Conservation (phyloP, 2,888 invertebrate species). For the Cyclophora albipunctata region DNA sequence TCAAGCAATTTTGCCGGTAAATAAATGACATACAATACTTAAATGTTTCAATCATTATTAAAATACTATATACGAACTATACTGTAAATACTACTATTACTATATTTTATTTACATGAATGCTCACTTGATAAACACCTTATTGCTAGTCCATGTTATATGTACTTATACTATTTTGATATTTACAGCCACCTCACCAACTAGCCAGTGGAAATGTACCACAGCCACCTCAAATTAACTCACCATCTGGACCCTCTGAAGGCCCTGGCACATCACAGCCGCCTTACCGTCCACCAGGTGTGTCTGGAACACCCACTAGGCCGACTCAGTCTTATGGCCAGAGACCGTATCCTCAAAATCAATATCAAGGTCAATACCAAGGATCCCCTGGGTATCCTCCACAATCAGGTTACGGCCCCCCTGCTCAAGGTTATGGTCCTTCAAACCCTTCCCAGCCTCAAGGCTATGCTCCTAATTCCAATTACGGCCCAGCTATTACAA, state of each 20-base stretch:
- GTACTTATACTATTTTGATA: neutral
- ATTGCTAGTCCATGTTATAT: too few relatives aligned
- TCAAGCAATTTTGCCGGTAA: constrained; percentile 90
- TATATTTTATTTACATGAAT: too few relatives aligned
- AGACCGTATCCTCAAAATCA: constrained; percentile 81
- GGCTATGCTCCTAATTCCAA: constrained; percentile 79
- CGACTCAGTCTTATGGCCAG: constrained; percentile 81
- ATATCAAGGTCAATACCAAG: constrained; percentile 77
- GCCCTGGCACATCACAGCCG: constrained; percentile 59
- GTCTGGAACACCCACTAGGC: constrained; percentile 73
- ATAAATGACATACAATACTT: constrained; percentile 24
- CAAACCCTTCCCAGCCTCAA: constrained; percentile 78
- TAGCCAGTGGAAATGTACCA: constrained; percentile 68
- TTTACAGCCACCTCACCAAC: constrained; percentile 74
- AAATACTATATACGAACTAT: neutral
- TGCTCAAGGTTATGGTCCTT: constrained; percentile 78
- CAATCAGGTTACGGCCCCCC: constrained; percentile 82
- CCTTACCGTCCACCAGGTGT: constrained; percentile 71
- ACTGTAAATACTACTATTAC: too few relatives aligned
- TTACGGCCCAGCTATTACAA: constrained; percentile 78
- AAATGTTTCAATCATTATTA: neutral
- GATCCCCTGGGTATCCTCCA: constrained; percentile 78
- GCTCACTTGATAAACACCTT: too few relatives aligned
- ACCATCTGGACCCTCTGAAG: constrained; percentile 52
- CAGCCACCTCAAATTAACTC: constrained; percentile 56